These are phyloP conservation scores for Forficula auricularia DNA, from an alignment of 1,140 invertebrate species.

Conservation along the genomic window DNA sequence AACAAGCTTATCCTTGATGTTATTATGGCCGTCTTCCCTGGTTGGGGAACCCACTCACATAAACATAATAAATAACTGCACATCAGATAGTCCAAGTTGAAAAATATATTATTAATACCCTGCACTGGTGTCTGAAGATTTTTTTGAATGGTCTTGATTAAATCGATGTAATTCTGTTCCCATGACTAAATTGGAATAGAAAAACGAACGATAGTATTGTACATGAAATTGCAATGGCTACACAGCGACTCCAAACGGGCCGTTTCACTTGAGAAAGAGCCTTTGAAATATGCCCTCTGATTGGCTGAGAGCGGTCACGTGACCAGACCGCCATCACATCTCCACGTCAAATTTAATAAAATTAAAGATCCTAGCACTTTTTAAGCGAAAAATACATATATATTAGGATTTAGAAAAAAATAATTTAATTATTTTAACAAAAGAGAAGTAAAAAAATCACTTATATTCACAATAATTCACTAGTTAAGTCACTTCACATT, in stretches of 20 bases:
- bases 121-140: slow-evolving; percentile 18
- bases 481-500: too few relatives aligned
- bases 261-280: slow-evolving; percentile 20
- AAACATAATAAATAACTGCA: slow-evolving; percentile 13
- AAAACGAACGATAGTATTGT: slow-evolving; percentile 23
- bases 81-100: slow-evolving; percentile 9
- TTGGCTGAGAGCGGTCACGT: slow-evolving; percentile 18
- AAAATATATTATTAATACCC: slow-evolving; percentile 19
- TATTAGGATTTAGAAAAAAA: too few relatives aligned
- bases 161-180: slow-evolving; percentile 20
- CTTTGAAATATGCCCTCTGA: slow-evolving; percentile 19
- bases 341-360: too few relatives aligned
- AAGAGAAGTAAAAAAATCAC: too few relatives aligned
- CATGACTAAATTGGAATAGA: slow-evolving; percentile 26
- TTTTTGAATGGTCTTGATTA: slow-evolving; percentile 16
- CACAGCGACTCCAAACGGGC: slow-evolving; percentile 22
- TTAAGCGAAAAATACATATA: too few relatives aligned
- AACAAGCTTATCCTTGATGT: slow-evolving; percentile 25
- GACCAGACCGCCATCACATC: slow-evolving; percentile 9
- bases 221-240: slow-evolving; percentile 32
- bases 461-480: too few relatives aligned
- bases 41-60: slow-evolving; percentile 18
- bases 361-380: too few relatives aligned
- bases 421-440: too few relatives aligned
- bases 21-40: slow-evolving; percentile 28